Base-by-base conservation (phyloP, 2,113 vertebrate genomes). In the Todiramphus saurophagus region DNA sequence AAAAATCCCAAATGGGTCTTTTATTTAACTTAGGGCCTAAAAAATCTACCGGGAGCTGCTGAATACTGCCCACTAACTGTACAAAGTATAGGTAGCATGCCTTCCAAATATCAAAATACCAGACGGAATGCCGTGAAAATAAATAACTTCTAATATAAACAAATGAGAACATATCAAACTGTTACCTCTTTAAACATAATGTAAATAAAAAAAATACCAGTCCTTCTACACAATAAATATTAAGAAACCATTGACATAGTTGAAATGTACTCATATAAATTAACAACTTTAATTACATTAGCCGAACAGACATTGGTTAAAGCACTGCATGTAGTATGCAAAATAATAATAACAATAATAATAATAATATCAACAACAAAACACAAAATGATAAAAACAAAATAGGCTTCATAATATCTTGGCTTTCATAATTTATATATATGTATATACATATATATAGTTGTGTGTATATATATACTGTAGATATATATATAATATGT, bases 231-330 rank as follows among this genome's bases (percentile, higher is more conserved):
- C 97, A 98, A 98, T 98, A 98, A 98, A 98, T 98, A 98, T 98
- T 98, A 98, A 98, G 98, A 98, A 98, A 98, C 97, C 98, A 98
- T 98, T 98, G 98, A 98, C 98, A 98, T 98, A 98, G 97, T 98
- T 98, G 98, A 98, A 98, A 98, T 98, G 98, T 98, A 98, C 98
- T 98, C 98, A 98, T 98, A 98, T 98, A 98, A 98, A 98, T 98
- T 98, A 98, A 98, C 98, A 98, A 98, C 97, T 98, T 98, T 98
- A 98, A 98, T 98, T 98, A 98, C 98, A 98, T 98, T 98, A 98
- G 98, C 98, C 94, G 23, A 98, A 98, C 97, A 98, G 97, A 98
- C 98, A 97, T 98, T 96, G 98, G 98, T 98, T 98, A 98, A 98
- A 98, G 98, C 98, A 98, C 96, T 98, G 98, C 98, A 98, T 97